Conservation (phyloP, 2,113 vertebrate genomes). For the Callipepla squamata region DNA sequence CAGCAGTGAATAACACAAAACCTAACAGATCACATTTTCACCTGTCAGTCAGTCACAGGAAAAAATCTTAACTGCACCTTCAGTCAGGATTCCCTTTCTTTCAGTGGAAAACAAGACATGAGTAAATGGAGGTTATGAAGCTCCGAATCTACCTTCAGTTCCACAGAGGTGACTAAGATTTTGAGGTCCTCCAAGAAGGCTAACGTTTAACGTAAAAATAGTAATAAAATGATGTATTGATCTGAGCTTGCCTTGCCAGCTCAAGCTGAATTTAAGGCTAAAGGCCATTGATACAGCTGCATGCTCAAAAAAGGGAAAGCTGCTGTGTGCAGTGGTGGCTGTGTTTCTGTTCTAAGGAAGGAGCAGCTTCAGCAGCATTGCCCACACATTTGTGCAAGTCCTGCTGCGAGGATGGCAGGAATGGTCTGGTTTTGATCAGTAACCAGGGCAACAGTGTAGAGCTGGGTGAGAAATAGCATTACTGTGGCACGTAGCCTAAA, state of each 20-base stretch:
- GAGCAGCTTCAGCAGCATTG: neutral
- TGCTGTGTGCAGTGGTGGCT: neutral
- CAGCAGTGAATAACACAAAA: neutral
- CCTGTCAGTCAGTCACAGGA: neutral
- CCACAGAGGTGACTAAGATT: neutral
- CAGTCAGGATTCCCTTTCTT: neutral
- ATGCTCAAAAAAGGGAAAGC: neutral
- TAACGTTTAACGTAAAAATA: neutral
- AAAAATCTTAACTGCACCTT: neutral
- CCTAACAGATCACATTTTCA: neutral
- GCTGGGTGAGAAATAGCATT: neutral
- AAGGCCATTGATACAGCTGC: neutral
- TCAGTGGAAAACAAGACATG: neutral
- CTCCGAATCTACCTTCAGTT: neutral
- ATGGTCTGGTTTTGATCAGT: constrained; percentile 3
- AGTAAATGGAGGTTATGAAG: neutral
- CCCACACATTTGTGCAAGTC: neutral
- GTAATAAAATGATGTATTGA: neutral
- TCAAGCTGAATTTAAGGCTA: neutral
- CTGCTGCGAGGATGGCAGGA: neutral
- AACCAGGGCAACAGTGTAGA: constrained; percentile 36
- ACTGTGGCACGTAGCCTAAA: neutral
- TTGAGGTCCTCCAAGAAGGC: neutral
- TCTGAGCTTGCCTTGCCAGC: neutral
- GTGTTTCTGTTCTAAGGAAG: neutral